Conservation (phyloP, 2,797 vertebrate species). For the Cynodonichthys magdalenae region DNA sequence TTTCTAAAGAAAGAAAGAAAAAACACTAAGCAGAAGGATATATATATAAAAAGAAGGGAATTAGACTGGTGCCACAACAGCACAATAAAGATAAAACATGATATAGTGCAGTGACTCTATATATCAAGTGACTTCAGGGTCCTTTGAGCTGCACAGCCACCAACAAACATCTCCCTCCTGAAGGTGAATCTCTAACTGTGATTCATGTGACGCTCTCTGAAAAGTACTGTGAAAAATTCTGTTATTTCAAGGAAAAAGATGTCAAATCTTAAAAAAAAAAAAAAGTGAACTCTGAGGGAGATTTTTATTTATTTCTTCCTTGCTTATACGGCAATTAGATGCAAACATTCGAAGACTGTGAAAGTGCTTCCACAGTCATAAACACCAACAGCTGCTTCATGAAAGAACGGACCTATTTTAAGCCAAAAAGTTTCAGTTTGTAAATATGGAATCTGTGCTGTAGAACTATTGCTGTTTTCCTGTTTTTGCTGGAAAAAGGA, state of each 20-base stretch:
- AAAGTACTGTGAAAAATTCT: conserved; percentile 13
- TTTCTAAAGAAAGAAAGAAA: conserved; percentile 53
- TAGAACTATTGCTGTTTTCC: no score
- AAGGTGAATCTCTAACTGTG: conserved; percentile 27
- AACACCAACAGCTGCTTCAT: conserved; percentile 4
- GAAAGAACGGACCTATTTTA: conserved; percentile 2
- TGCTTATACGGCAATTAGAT: conserved; percentile 4
- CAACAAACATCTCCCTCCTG: conserved; percentile 24
- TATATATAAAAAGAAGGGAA: conserved; percentile 40
- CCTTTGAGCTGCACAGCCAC: conserved; percentile 34
- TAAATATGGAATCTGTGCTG: background rate
- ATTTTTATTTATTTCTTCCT: conserved; percentile 11
- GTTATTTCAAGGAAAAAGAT: conserved; percentile 5
- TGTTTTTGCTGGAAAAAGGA: no score
- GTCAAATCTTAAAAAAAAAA: conserved; percentile 6
- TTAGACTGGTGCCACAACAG: conserved; percentile 40
- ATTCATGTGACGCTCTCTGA: conserved; percentile 27
- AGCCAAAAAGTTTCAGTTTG: background rate
- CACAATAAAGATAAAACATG: conserved; percentile 58
- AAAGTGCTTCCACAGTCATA: conserved; percentile 16
- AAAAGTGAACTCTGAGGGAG: background rate
- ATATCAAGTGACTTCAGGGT: conserved; percentile 48
- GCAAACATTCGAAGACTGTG: conserved; percentile 6
- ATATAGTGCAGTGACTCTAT: conserved; percentile 38
- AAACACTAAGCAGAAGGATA: conserved; percentile 54